Conservation (phyloP, 35 echinoderm and acorn worm species). For the Amphiura filiformis region DNA sequence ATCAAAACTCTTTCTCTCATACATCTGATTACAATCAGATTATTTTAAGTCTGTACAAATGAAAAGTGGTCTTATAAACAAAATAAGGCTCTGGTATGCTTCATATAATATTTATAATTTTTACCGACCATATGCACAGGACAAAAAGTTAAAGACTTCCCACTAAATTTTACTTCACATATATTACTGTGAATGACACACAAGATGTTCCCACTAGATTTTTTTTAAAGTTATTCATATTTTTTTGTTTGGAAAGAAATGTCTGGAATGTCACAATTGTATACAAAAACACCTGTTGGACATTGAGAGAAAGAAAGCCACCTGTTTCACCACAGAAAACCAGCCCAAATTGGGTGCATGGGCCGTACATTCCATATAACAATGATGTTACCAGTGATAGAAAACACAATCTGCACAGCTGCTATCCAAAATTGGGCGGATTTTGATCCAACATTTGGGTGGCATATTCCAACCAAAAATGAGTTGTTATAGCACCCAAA, state of each 20-base stretch:
- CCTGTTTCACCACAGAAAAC: too few relatives aligned
- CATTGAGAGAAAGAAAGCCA: background rate
- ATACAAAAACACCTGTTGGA: background rate
- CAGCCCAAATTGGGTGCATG: too few relatives aligned
- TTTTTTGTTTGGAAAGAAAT: background rate
- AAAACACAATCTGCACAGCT: too few relatives aligned
- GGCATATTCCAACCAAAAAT: too few relatives aligned
- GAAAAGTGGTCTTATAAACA: slow-evolving; percentile 14
- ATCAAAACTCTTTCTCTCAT: slow-evolving; percentile 10
- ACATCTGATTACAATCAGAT: background rate
- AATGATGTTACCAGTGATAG: too few relatives aligned
- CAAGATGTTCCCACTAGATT: background rate
- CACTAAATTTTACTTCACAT: slow-evolving; percentile 4
- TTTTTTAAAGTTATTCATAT: slow-evolving; percentile 7
- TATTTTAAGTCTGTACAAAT: slow-evolving; percentile 9
- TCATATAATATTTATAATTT: background rate
- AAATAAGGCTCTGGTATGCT: slow-evolving; percentile 1
- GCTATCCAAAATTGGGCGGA: too few relatives aligned
- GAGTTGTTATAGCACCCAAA: too few relatives aligned
- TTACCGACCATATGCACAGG: slow-evolving; percentile 6
- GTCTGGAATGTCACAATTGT: background rate
- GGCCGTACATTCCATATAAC: too few relatives aligned
- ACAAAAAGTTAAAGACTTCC: background rate
- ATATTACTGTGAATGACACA: background rate
- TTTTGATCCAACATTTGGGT: too few relatives aligned